Evolutionary conservation across 1,140 invertebrate genomes (phyloP).

Genomic region (Neodiprion pinetum): DNA sequence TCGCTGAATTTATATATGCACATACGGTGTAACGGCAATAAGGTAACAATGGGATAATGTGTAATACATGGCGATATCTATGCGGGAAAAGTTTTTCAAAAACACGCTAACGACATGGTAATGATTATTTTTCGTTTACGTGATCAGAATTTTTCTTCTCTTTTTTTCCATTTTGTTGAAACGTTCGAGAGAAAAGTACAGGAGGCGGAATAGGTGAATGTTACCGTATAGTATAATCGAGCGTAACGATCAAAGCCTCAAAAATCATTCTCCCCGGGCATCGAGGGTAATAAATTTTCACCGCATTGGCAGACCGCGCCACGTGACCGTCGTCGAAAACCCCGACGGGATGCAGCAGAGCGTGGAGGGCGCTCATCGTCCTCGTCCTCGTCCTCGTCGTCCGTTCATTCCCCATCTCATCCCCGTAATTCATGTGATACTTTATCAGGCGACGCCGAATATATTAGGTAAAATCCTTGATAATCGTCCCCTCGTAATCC

Average conservation of each 20-base stretch:
- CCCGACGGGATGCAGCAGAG: not conserved
- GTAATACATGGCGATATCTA: too few species aligned
- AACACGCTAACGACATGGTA: too few species aligned
- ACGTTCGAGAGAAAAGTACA: not conserved
- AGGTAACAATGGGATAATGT: too few species aligned
- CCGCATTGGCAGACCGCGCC: slow-evolving; percentile 33
- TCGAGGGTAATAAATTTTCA: slow-evolving; percentile 40
- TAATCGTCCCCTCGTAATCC: slow-evolving; percentile 39
- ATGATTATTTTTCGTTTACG: too few species aligned
- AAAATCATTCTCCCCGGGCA: slow-evolving; percentile 38
- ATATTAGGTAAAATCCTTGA: slow-evolving; percentile 43
- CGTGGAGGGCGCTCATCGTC: not conserved
- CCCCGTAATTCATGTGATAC: slow-evolving; percentile 20
- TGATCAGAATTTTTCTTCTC: too few species aligned
- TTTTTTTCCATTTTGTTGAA: not conserved
- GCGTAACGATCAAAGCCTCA: slow-evolving; percentile 5
- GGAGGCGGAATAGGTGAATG: not conserved
- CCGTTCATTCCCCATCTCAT: slow-evolving; percentile 20
- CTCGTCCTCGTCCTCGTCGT: not conserved
- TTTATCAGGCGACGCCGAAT: slow-evolving; percentile 34
- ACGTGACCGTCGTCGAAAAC: slow-evolving; percentile 35
- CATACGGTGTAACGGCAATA: too few species aligned
- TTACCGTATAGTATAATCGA: not conserved
- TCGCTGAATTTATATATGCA: too few species aligned
- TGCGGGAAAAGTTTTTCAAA: too few species aligned